These are phyloP conservation scores for Maconellicoccus hirsutus DNA, from an alignment of 1,140 invertebrate genomes.

Conservation along the genomic window DNA sequence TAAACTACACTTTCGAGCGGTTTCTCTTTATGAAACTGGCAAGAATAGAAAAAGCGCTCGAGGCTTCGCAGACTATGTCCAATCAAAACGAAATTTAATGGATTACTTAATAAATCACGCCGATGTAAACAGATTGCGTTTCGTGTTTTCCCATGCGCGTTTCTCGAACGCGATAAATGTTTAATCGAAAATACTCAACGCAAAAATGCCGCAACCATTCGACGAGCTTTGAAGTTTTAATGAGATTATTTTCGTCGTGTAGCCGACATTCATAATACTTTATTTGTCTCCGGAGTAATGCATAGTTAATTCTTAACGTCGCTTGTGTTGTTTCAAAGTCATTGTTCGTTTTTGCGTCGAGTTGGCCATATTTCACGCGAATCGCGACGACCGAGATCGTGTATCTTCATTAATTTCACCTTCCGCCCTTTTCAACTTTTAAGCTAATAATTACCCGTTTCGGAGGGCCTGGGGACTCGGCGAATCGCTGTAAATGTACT, in stretches of 20 bases:
- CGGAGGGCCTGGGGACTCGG: no score
- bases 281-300: not conserved
- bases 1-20: not conserved
- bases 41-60: not conserved
- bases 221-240: constrained; percentile 3
- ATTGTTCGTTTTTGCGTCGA: no score
- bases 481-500: no score
- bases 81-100: constrained; percentile 10
- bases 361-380: no score
- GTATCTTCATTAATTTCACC: no score
- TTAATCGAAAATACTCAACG: not conserved
- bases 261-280: not conserved
- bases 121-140: not conserved
- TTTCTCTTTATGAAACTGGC: not conserved
- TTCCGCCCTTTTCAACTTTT: no score
- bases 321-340: no score
- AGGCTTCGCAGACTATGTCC: not conserved
- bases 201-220: not conserved
- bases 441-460: no score
- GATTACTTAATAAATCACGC: constrained; percentile 3
- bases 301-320: not conserved
- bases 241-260: not conserved
- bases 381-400: no score
- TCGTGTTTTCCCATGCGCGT: not conserved
- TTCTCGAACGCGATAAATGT: constrained; percentile 2